Conservation (phyloP, 2,797 vertebrate genomes). For the Melanotaenia nigrans region DNA sequence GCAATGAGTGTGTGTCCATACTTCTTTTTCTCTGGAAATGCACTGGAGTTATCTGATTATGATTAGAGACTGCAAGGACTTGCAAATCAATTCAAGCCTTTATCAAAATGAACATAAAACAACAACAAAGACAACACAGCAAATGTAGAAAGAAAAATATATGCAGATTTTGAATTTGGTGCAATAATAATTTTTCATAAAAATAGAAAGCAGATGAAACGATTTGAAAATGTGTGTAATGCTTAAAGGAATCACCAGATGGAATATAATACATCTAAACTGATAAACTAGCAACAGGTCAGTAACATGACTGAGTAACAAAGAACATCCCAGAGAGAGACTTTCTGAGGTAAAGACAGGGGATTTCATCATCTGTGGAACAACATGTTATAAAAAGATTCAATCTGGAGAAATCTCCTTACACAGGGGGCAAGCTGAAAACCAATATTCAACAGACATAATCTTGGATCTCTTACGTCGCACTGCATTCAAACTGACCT, state of each 20-base stretch:
- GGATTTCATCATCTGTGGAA: neutral
- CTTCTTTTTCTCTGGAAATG: neutral
- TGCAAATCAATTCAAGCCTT: neutral
- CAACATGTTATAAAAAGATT: neutral
- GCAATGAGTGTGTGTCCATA: neutral
- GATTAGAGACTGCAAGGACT: neutral
- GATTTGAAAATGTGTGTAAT: neutral
- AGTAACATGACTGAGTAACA: neutral
- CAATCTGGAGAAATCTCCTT: neutral
- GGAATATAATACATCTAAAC: neutral
- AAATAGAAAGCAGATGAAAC: neutral
- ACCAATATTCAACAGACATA: neutral
- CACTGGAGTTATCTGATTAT: neutral
- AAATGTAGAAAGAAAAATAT: neutral
- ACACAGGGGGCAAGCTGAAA: neutral
- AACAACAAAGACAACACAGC: neutral
- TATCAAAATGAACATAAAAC: neutral
- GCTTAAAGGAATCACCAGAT: neutral
- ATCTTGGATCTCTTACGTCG: neutral
- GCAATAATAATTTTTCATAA: neutral
- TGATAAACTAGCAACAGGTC: neutral
- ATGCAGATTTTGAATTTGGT: neutral
- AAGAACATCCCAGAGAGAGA: neutral
- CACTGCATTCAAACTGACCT: neutral
- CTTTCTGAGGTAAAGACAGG: neutral